Evolutionary conservation across 2,797 vertebrate genomes (phyloP).

Genomic region (Buphagus erythrorhynchus): DNA sequence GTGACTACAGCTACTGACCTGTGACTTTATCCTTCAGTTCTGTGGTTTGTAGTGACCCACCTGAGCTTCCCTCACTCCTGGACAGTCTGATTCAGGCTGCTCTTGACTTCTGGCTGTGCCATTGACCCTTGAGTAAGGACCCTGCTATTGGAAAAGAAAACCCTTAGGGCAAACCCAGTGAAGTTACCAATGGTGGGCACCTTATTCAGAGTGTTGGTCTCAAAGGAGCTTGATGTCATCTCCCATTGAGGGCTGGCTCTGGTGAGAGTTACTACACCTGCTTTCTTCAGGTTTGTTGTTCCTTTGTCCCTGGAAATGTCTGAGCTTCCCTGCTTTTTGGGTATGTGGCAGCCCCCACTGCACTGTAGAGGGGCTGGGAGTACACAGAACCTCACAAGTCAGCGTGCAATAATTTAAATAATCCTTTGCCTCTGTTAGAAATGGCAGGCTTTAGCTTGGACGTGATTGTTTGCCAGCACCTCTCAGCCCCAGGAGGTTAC

Average conservation of each 20-base stretch:
- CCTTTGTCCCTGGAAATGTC: neutral
- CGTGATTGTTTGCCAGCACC: rapidly evolving
- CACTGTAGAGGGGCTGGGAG: neutral
- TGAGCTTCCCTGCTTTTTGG: neutral
- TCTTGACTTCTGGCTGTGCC: neutral
- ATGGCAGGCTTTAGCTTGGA: neutral
- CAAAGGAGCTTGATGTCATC: neutral
- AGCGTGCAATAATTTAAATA: rapidly evolving
- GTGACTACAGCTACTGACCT: neutral
- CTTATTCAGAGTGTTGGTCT: neutral
- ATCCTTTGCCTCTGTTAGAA: neutral
- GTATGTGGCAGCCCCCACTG: rapidly evolving
- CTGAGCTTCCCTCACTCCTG: neutral
- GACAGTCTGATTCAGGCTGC: neutral
- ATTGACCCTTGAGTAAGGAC: neutral
- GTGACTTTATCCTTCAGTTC: neutral
- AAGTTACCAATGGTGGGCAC: neutral
- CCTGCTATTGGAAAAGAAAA: neutral
- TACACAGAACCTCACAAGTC: neutral
- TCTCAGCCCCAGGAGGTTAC: neutral
- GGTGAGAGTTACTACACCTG: neutral
- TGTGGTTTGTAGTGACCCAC: neutral
- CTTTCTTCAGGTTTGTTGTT: neutral
- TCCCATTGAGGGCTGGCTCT: neutral
- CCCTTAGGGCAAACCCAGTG: too few relatives aligned